Evolutionary conservation across 2,113 vertebrate species (phyloP), one percentile per base, ranked within the genome.

Genomic region (Myiagra hebetior): DNA sequence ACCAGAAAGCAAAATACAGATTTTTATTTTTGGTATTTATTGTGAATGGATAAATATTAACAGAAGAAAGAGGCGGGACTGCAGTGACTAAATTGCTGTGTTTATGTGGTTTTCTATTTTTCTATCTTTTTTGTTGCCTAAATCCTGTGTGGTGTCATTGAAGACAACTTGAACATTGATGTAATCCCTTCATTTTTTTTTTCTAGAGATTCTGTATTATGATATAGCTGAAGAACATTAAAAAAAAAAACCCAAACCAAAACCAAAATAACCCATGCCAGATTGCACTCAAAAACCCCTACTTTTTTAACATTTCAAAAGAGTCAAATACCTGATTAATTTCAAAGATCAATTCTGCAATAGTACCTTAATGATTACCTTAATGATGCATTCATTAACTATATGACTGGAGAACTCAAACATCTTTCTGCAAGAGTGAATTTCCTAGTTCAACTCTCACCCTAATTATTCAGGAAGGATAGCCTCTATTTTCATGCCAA

Each of bases 271-370:
- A 2, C 6, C 5, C 19, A 37, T 10, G 10, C 6, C 26, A n/a
- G 31, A 52, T 2, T 42, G 8, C 13, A 49, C 16, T 70, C 18
- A 5, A 7, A 44, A 87, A 65, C 17, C 0, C 2, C 22, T 23
- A 13, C 6, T 4, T 24, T 65, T 56, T 47, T 10, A 5, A 56
- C 13, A 27, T 57, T 55, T 47, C 31, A 39, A 52, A 78, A 50
- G 8, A 60, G 13, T 11, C 18, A 80, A 47, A 17, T 79, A 64
- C 8, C 20, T 28, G 11, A 70, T 70, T 50, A 76, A 53, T 41
- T 59, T 85, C 18, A 52, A 74, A 52, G 50, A 65, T 18, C 28
- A 56, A 8, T 78, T 85, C 65, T 81, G 20, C 53, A 55, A 20
- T 2, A 6, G 14, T 20, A 47, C 46, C 21, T 80, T 84, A 59